These are phyloP conservation scores for Arctopsyche grandis DNA, from an alignment of 1,140 invertebrate species.

Conservation along the genomic window DNA sequence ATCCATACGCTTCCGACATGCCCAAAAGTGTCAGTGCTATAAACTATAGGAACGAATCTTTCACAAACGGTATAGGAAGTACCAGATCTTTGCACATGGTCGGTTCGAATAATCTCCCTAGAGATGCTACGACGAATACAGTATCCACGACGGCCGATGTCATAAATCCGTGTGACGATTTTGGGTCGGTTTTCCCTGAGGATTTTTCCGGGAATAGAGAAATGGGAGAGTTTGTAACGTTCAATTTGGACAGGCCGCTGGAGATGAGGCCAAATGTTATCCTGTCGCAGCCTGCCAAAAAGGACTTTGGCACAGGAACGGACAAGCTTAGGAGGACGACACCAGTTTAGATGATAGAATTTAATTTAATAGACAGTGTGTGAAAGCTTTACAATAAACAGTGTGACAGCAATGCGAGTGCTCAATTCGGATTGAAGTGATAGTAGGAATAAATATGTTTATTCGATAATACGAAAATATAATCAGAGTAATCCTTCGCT, in stretches of 20 bases:
- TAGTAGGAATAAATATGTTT: slow-evolving; percentile 11
- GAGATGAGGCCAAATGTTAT: slow-evolving; percentile 53
- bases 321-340: slow-evolving; percentile 61
- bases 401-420: neutral
- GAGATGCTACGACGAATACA: slow-evolving; percentile 61
- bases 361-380: neutral
- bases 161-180: slow-evolving; percentile 53
- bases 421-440: slow-evolving; percentile 28
- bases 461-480: neutral
- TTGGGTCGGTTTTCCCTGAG: slow-evolving; percentile 56
- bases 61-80: slow-evolving; percentile 45
- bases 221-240: slow-evolving; percentile 61
- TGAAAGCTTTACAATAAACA: neutral
- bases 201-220: slow-evolving; percentile 59
- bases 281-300: slow-evolving; percentile 52
- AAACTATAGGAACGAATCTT: slow-evolving; percentile 62
- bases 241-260: slow-evolving; percentile 60
- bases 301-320: slow-evolving; percentile 48
- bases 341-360: slow-evolving; percentile 57
- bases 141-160: slow-evolving; percentile 61
- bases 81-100: slow-evolving; percentile 50
- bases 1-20: slow-evolving; percentile 58
- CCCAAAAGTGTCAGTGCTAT: slow-evolving; percentile 64
- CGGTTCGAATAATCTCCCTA: slow-evolving; percentile 53
- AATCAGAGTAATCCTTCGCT: neutral